These are phyloP conservation scores for Prunella strophiata DNA, from an alignment of 2,797 vertebrate species.

Conservation along the genomic window DNA sequence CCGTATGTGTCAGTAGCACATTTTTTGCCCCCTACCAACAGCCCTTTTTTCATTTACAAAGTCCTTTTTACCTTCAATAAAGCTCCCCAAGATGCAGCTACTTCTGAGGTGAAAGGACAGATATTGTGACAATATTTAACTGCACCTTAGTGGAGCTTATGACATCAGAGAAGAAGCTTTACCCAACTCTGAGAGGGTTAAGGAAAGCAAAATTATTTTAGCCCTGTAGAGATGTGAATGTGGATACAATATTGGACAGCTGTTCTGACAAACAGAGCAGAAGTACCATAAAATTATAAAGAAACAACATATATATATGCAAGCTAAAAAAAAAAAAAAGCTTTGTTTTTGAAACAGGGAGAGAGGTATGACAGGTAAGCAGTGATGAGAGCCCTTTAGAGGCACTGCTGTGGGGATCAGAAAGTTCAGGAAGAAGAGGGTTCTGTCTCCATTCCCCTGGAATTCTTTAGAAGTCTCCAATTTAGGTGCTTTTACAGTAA, in stretches of 20 bases:
- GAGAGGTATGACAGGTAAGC: neutral
- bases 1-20: fast-evolving
- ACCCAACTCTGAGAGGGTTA: neutral
- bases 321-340: neutral
- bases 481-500: neutral
- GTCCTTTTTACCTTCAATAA: neutral
- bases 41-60: neutral
- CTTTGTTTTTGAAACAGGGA: neutral
- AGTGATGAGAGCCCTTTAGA: neutral
- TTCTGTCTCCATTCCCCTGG: neutral
- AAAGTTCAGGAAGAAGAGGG: neutral
- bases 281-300: neutral
- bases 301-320: neutral
- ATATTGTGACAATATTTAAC: neutral
- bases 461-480: neutral
- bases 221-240: neutral
- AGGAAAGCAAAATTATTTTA: neutral
- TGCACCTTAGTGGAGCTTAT: neutral
- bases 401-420: neutral
- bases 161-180: neutral
- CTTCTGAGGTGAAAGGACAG: neutral
- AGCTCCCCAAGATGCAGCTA: neutral
- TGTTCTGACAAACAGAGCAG: neutral
- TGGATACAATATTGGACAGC: neutral
- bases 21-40: neutral